phyloP scores from a whole-genome alignment of 2,797 vertebrate genomes.

The Karalla daura region DNA sequence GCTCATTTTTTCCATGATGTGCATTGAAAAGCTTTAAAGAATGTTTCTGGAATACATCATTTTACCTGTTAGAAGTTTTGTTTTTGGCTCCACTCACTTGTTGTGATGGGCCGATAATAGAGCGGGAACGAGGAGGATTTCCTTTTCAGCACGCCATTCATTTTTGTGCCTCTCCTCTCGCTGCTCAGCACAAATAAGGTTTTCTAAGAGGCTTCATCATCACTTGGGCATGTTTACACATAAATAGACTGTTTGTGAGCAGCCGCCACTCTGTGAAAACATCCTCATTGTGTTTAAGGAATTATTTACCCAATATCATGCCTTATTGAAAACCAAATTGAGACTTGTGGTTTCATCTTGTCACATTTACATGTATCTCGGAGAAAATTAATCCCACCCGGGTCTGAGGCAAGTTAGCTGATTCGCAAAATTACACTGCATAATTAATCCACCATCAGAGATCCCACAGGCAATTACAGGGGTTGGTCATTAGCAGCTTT shows the following conservation, averaged over 20 bases:
- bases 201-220: constrained; percentile 38
- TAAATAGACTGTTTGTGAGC: constrained; percentile 35
- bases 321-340: constrained; percentile 39
- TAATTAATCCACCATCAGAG: constrained; percentile 71
- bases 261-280: constrained; percentile 22
- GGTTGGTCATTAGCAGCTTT: constrained; percentile 61
- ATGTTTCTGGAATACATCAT: constrained; percentile 6
- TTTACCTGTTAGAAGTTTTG: constrained; percentile 41
- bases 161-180: constrained; percentile 41
- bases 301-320: constrained; percentile 30
- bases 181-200: constrained; percentile 51
- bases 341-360: constrained; percentile 37
- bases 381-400: constrained; percentile 55
- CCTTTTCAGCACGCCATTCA: constrained; percentile 32
- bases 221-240: constrained; percentile 34
- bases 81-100: constrained; percentile 31
- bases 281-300: constrained; percentile 18
- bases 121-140: constrained; percentile 53
- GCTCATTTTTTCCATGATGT: constrained; percentile 14
- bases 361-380: constrained; percentile 58
- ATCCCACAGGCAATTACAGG: constrained; percentile 68
- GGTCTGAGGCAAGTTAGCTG: constrained; percentile 53
- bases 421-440: constrained; percentile 70
- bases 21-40: constrained; percentile 3
- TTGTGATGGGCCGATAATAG: constrained; percentile 52